phyloP scores from a whole-genome alignment of 2,888 invertebrate genomes.

The Serrognathus titanus region DNA sequence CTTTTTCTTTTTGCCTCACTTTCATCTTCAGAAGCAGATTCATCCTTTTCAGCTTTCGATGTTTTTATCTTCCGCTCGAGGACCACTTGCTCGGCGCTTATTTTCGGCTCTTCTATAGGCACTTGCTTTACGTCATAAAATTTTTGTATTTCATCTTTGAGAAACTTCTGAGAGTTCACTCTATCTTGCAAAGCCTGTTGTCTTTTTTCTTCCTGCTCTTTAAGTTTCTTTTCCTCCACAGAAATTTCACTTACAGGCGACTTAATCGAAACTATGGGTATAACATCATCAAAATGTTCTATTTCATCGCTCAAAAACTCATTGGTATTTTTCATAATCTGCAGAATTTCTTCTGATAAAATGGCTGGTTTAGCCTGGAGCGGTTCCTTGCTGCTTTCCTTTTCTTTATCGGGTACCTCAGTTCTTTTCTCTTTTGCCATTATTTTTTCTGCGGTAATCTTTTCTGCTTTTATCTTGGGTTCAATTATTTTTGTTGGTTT shows the following conservation, averaged over 20 bases:
- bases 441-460: background rate
- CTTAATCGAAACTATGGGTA: background rate
- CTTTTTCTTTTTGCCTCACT: constrained; percentile 23
- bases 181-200: constrained; percentile 25
- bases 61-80: background rate
- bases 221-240: background rate
- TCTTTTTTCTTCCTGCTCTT: constrained; percentile 1
- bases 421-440: background rate
- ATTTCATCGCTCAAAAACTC: constrained; percentile 9
- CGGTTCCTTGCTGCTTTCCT: too few species aligned
- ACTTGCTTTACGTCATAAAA: constrained; percentile 24
- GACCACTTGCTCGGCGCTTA: background rate
- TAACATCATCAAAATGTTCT: constrained; percentile 9
- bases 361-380: background rate
- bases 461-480: background rate
- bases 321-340: constrained; percentile 4
- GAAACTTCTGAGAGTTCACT: constrained; percentile 29
- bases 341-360: constrained; percentile 8
- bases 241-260: background rate
- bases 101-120: constrained; percentile 5
- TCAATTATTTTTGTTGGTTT: constrained; percentile 1
- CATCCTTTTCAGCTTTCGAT: background rate
- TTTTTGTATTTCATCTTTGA: constrained; percentile 23
- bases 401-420: background rate
- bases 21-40: constrained; percentile 19